These are phyloP conservation scores for Gerris lacustris DNA, from an alignment of 2,888 invertebrate species.

Conservation along the genomic window DNA sequence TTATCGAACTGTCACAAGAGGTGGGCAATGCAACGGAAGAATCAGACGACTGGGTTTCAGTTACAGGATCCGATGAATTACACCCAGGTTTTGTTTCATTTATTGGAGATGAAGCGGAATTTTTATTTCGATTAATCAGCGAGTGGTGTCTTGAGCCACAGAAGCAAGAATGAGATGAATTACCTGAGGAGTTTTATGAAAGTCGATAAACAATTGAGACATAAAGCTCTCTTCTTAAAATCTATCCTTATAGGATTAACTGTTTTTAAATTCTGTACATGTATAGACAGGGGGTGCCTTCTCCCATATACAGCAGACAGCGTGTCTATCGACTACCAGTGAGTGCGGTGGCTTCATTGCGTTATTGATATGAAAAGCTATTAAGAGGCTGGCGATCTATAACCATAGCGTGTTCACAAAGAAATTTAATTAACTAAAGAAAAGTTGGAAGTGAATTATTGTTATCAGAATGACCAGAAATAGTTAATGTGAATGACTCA, in stretches of 20 bases:
- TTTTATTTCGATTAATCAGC: no score
- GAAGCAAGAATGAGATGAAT: neutral
- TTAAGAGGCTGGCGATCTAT: neutral
- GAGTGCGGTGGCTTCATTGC: neutral
- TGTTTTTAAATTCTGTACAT: neutral
- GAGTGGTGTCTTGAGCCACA: no score
- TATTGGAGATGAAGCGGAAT: no score
- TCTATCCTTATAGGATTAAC: neutral
- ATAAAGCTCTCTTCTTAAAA: neutral
- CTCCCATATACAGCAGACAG: no score
- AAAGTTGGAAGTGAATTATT: neutral
- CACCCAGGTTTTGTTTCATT: no score
- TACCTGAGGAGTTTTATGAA: neutral
- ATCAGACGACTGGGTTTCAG: no score
- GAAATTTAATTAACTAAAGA: neutral
- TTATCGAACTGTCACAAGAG: no score
- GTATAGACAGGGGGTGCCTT: no score
- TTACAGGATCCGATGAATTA: no score
- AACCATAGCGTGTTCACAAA: neutral
- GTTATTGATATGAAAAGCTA: neutral
- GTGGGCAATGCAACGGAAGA: no score
- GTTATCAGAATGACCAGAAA: neutral
- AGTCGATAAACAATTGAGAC: neutral
- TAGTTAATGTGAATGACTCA: neutral
- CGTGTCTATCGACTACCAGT: neutral